A percentile compares a stretch with the other conserved stretches of the same genome.
Conservation (phyloP, 2,113 vertebrate species). For the Nothobranchius furzeri region DNA sequence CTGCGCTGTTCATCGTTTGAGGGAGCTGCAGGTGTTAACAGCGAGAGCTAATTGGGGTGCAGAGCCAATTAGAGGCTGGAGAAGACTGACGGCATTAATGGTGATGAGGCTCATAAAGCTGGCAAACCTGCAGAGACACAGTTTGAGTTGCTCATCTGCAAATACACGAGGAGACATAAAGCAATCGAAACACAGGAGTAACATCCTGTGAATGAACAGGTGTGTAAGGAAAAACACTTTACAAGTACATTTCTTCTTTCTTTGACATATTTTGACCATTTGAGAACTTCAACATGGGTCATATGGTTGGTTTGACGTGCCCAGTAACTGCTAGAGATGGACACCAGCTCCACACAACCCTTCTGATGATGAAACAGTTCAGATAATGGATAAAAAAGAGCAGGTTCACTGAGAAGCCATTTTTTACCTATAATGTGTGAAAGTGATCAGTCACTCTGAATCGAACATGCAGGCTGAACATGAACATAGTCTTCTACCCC, state of each 20-base stretch:
- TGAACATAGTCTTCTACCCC: too few species aligned
- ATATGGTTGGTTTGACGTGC: background rate
- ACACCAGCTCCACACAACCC: too few species aligned
- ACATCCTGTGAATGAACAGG: conserved; percentile 8
- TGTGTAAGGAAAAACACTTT: conserved; percentile 5
- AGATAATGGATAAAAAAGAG: too few species aligned
- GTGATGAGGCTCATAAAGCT: conserved; percentile 64
- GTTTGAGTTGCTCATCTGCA: conserved; percentile 48
- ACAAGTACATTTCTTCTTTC: background rate
- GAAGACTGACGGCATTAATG: conserved; percentile 54
- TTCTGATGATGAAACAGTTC: too few species aligned
- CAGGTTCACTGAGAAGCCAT: too few species aligned
- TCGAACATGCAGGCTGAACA: too few species aligned
- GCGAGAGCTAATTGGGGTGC: conserved; percentile 61
- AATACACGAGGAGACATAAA: background rate
- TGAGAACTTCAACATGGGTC: background rate
- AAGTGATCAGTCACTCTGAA: too few species aligned
- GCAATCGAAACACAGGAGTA: background rate
- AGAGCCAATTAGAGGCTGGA: conserved; percentile 62
- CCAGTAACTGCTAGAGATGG: too few species aligned
- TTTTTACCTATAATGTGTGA: too few species aligned
- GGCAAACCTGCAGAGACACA: conserved; percentile 61
- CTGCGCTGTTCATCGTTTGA: conserved; percentile 34
- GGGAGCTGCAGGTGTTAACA: conserved; percentile 71
- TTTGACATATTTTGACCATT: background rate